A percentile compares a stretch with the other conserved stretches of the same genome.
Evolutionary conservation across 1,140 invertebrate species (phyloP).

Genomic region (Acromyrmex charruanus): DNA sequence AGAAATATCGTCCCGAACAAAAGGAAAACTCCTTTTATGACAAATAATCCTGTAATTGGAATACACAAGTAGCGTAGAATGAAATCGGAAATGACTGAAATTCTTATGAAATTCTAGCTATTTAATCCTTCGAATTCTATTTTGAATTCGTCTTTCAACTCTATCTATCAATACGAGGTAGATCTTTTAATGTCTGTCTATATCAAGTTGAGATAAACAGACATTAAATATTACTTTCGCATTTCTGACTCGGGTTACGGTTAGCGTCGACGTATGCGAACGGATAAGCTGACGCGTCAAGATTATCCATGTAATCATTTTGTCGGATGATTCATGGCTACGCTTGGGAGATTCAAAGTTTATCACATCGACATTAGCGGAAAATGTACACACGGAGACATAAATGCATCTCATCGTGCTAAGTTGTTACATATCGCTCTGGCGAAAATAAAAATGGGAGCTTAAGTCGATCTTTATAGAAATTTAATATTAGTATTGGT

Average conservation of each 20-base stretch:
- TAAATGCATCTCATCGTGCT: background rate
- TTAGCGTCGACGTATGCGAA: background rate
- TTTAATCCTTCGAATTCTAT: background rate
- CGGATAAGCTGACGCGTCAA: background rate
- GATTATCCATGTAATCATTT: conserved; percentile 2
- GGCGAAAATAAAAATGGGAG: too few species aligned
- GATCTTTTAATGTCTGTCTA: too few species aligned
- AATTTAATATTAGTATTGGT: too few species aligned
- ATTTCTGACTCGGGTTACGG: background rate
- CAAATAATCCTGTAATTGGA: background rate
- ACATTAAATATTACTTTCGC: background rate
- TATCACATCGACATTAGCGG: background rate
- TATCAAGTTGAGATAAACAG: background rate
- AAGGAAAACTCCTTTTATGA: background rate
- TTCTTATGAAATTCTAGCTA: background rate
- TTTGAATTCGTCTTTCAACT: background rate
- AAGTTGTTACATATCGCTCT: background rate
- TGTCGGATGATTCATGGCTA: background rate
- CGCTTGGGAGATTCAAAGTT: background rate
- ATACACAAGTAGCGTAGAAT: background rate
- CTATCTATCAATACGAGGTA: background rate
- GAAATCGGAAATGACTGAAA: background rate
- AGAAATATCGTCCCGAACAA: background rate
- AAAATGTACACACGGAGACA: background rate
- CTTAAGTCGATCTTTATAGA: too few species aligned